phyloP scores from a whole-genome alignment of 2,113 vertebrate species.

The Tachuris rubrigastra region DNA sequence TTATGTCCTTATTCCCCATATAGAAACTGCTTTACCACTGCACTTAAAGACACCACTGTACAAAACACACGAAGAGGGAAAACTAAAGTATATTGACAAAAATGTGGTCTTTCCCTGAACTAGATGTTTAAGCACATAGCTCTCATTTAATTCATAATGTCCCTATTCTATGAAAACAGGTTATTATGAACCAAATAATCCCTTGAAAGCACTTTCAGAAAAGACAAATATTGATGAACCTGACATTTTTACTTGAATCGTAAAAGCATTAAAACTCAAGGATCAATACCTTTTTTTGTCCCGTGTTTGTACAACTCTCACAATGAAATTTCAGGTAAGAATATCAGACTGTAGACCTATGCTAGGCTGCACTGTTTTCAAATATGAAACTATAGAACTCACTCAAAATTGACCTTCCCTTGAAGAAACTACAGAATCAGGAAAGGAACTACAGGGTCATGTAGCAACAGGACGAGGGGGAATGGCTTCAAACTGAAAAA shows the following conservation, averaged over 20 bases:
- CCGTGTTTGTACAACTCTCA: background rate
- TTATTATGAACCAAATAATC: background rate
- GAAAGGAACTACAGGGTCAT: background rate
- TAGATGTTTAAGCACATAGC: background rate
- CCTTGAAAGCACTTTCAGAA: background rate
- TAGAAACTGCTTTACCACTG: background rate
- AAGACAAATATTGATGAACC: background rate
- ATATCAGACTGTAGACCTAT: background rate
- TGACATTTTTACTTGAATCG: background rate
- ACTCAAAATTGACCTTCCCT: background rate
- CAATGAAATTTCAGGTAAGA: background rate
- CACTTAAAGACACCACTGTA: background rate
- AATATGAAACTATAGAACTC: background rate
- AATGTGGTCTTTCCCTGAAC: background rate
- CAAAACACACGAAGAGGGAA: background rate
- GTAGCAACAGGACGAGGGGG: background rate
- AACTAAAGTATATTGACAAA: background rate
- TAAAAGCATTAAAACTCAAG: background rate
- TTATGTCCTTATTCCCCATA: background rate
- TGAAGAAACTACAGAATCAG: background rate
- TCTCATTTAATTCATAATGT: background rate
- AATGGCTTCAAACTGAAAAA: background rate
- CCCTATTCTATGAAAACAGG: background rate
- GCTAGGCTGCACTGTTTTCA: background rate
- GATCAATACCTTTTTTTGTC: background rate